Evolutionary conservation across 1,140 invertebrate species (phyloP).

Genomic region (Arion vulgaris): DNA sequence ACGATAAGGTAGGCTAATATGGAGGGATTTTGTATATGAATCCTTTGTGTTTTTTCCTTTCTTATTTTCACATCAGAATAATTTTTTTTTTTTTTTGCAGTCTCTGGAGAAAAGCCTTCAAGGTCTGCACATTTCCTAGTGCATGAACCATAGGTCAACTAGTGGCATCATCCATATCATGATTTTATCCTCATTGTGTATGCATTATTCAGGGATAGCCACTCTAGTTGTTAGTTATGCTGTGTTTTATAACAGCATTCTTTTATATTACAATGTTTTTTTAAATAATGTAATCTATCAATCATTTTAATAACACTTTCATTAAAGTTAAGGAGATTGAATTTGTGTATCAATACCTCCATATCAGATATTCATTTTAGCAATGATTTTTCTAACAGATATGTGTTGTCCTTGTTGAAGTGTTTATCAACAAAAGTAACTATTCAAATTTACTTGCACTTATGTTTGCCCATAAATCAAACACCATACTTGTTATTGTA

Average conservation of each 20-base stretch:
- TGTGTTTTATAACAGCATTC: neutral
- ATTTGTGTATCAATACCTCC: neutral
- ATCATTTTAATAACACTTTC: neutral
- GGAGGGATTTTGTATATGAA: neutral
- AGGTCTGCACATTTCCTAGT: constrained; percentile 64
- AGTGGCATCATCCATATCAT: neutral
- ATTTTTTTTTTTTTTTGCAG: constrained; percentile 59
- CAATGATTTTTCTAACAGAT: neutral
- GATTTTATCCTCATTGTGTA: neutral
- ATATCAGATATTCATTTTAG: neutral
- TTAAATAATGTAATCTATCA: neutral
- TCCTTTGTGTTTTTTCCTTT: neutral
- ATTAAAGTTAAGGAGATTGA: neutral
- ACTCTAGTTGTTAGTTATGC: neutral
- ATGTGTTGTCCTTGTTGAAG: neutral
- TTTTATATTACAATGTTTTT: neutral
- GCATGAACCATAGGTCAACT: neutral
- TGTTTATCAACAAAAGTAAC: too few relatives aligned
- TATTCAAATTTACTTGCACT: too few relatives aligned
- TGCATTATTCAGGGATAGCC: neutral
- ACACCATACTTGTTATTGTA: too few relatives aligned
- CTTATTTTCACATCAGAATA: neutral
- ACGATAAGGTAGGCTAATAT: too few relatives aligned
- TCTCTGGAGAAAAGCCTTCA: constrained; percentile 67
- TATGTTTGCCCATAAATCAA: too few relatives aligned